phyloP scores from a whole-genome alignment of 2,888 invertebrate genomes.

The Drosophila putrida region DNA sequence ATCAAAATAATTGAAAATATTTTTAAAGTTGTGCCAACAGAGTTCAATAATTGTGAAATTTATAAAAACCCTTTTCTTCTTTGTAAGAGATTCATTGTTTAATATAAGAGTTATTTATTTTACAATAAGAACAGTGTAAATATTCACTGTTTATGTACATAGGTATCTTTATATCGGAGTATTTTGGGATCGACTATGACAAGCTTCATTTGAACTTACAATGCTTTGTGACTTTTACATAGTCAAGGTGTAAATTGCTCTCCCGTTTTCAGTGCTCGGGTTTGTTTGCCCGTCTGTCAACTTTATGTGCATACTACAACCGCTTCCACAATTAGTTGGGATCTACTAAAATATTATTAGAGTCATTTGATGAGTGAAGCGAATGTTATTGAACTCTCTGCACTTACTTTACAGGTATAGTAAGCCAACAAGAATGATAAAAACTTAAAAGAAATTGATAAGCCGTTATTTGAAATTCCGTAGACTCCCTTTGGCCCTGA shows the following conservation, averaged over 20 bases:
- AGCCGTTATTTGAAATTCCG: conserved; percentile 32
- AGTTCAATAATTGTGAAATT: too few relatives aligned
- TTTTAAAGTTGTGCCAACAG: too few relatives aligned
- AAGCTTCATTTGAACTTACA: conserved; percentile 16
- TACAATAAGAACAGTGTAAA: too few relatives aligned
- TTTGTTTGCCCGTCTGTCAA: conserved; percentile 31
- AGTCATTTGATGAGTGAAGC: conserved; percentile 21
- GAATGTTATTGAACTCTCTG: conserved; percentile 30
- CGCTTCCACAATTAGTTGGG: conserved; percentile 67
- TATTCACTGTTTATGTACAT: too few relatives aligned
- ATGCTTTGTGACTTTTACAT: conserved; percentile 58
- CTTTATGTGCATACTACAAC: conserved; percentile 21
- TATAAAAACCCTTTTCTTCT: too few relatives aligned
- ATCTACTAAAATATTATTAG: conserved; percentile 77
- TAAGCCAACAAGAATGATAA: not conserved
- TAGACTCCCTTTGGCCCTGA: conserved; percentile 29
- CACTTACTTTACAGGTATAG: not conserved
- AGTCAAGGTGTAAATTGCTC: conserved; percentile 75
- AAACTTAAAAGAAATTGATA: conserved; percentile 16
- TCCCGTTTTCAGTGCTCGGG: conserved; percentile 35
- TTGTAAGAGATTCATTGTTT: too few relatives aligned
- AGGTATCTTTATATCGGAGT: conserved; percentile 20
- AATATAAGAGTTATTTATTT: too few relatives aligned
- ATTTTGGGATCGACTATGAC: conserved; percentile 34
- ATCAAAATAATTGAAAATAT: too few relatives aligned